A percentile compares a stretch with the other conserved stretches of the same genome.
Evolutionary conservation across 2,113 vertebrate genomes (phyloP).

Genomic region (Zosterops pallidus): DNA sequence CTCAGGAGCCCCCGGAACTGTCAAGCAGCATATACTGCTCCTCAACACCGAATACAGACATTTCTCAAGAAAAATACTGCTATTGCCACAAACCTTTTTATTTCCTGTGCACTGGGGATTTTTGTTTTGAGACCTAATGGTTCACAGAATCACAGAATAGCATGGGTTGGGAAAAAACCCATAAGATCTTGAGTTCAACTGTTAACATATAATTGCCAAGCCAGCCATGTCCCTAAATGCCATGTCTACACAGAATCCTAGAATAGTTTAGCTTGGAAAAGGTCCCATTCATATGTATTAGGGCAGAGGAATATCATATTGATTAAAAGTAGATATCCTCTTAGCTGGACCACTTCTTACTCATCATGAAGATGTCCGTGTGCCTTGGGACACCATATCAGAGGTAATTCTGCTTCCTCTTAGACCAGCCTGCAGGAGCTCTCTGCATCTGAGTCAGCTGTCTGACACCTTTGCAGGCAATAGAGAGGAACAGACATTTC

Average conservation of each 20-base stretch:
- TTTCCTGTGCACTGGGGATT: neutral
- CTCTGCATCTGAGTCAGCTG: neutral
- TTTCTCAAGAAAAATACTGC: neutral
- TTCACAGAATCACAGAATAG: neutral
- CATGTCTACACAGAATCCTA: neutral
- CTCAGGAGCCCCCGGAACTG: neutral
- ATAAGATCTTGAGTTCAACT: neutral
- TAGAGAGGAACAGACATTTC: neutral
- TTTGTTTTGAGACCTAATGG: neutral
- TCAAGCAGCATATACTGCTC: neutral
- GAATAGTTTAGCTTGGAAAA: neutral
- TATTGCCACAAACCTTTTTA: neutral
- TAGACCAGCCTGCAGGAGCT: neutral
- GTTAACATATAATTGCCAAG: neutral
- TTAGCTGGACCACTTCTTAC: neutral
- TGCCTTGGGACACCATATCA: neutral
- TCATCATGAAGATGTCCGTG: neutral
- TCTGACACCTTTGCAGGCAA: neutral
- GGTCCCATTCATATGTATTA: neutral
- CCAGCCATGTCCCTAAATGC: neutral
- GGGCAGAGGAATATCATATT: neutral
- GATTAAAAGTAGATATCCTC: neutral
- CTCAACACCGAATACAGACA: neutral
- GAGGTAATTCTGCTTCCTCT: neutral
- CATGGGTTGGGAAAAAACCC: neutral